phyloP scores from a whole-genome alignment of 2,113 vertebrate species.

The Egretta garzetta region DNA sequence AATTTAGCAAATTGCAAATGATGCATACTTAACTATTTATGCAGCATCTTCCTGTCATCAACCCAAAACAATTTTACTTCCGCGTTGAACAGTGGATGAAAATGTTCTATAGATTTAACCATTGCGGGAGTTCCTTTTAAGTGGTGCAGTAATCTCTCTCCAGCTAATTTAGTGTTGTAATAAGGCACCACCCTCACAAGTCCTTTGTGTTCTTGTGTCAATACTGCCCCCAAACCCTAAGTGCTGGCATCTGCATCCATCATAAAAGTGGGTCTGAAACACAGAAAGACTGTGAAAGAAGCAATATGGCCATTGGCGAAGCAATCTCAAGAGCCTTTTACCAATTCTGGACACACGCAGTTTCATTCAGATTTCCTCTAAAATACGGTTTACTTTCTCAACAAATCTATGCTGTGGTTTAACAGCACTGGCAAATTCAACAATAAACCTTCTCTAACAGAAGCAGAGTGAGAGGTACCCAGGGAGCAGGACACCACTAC shows the following conservation, averaged over 20 bases:
- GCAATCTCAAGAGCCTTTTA: background rate
- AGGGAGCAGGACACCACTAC: background rate
- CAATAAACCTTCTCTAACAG: background rate
- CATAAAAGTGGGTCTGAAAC: constrained; percentile 52
- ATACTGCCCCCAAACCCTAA: constrained; percentile 72
- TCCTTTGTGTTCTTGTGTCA: constrained; percentile 70
- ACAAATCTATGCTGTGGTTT: background rate
- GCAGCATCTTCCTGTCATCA: constrained; percentile 72
- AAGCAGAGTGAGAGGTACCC: background rate
- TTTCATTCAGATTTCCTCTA: background rate
- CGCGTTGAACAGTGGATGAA: constrained; percentile 61
- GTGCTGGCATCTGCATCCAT: constrained; percentile 63
- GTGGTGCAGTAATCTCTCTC: constrained; percentile 61
- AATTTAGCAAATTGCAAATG: constrained; percentile 71
- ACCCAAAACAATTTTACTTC: constrained; percentile 70
- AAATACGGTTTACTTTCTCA: background rate
- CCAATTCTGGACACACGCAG: background rate
- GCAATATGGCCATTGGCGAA: background rate
- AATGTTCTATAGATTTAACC: constrained; percentile 69
- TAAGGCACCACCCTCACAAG: constrained; percentile 64
- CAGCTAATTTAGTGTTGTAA: constrained; percentile 66
- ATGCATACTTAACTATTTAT: constrained; percentile 71
- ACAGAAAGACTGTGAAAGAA: background rate
- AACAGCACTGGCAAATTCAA: background rate
- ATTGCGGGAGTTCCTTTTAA: constrained; percentile 62